Evolutionary conservation across 2,888 invertebrate genomes (phyloP).

Genomic region (Miltochrista miniata): DNA sequence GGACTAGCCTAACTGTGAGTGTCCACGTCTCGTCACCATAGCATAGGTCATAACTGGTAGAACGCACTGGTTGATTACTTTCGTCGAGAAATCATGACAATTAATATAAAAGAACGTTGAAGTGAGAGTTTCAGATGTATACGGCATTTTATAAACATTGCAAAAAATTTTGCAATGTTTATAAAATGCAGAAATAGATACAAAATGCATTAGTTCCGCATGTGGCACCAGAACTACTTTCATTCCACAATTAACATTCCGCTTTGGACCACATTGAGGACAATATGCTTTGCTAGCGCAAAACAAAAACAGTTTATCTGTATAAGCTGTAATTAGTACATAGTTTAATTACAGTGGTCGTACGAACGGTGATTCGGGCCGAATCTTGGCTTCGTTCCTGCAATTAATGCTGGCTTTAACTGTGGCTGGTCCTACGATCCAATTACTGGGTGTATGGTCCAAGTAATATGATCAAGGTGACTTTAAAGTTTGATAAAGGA

Average conservation of each 20-base stretch:
- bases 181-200: too few species aligned
- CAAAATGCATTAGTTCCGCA: not conserved
- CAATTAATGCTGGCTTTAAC: slow-evolving; percentile 71
- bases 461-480: slow-evolving; percentile 27
- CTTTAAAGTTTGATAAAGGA: too few species aligned
- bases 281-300: slow-evolving; percentile 19
- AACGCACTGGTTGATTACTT: too few species aligned
- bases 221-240: not conserved
- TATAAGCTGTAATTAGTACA: slow-evolving; percentile 74
- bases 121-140: too few species aligned
- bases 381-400: slow-evolving; percentile 70
- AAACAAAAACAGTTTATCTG: slow-evolving; percentile 66
- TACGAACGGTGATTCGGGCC: slow-evolving; percentile 61
- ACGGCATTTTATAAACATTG: too few species aligned
- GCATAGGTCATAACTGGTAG: too few species aligned
- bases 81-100: too few species aligned
- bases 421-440: slow-evolving; percentile 62
- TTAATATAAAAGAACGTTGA: too few species aligned
- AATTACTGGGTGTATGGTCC: slow-evolving; percentile 57
- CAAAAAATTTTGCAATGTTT: too few species aligned
- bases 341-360: slow-evolving; percentile 69
- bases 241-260: not conserved
- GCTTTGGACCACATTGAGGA: not conserved
- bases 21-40: too few species aligned
- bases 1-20: too few species aligned